Conservation (phyloP, 2,888 invertebrate species). For the Chydorus sphaericus region DNA sequence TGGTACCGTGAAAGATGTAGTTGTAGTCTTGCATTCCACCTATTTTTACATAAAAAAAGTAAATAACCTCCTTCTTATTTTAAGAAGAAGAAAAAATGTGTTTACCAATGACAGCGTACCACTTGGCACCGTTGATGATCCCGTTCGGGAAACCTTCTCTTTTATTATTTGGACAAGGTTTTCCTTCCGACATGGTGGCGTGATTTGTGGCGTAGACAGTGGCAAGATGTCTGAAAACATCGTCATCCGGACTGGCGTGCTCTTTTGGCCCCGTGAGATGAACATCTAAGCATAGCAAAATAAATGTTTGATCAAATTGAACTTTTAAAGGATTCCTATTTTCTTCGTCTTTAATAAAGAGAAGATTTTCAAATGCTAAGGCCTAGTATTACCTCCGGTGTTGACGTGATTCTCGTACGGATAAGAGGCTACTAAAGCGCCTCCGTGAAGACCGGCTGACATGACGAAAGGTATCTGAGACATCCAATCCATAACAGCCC, state of each 20-base stretch:
- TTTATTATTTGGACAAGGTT: conserved; percentile 18
- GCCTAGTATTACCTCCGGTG: no score
- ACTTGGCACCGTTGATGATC: conserved; percentile 34
- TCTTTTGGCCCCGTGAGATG: conserved; percentile 10
- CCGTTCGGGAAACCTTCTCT: conserved; percentile 27
- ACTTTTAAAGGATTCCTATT: no score
- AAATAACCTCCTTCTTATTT: not conserved
- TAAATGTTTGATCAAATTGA: no score
- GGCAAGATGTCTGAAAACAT: conserved; percentile 30
- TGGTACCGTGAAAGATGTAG: conserved; percentile 31
- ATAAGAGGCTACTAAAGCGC: conserved; percentile 38
- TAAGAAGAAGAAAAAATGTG: not conserved
- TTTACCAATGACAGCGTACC: conserved; percentile 28
- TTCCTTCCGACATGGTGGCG: conserved; percentile 27
- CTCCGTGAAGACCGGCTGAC: conserved; percentile 36
- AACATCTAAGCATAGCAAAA: not conserved
- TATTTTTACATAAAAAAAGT: conserved; percentile 17
- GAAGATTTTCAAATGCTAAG: not conserved
- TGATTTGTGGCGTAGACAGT: conserved; percentile 30
- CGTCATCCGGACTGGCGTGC: conserved; percentile 30
- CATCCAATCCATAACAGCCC: conserved; percentile 32
- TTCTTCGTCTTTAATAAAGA: no score
- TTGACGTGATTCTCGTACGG: conserved; percentile 34
- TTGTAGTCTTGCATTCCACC: conserved; percentile 39
- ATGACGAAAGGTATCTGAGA: conserved; percentile 30